phyloP scores from a whole-genome alignment of 1,140 invertebrate species.

The Drosophila sturtevanti region DNA sequence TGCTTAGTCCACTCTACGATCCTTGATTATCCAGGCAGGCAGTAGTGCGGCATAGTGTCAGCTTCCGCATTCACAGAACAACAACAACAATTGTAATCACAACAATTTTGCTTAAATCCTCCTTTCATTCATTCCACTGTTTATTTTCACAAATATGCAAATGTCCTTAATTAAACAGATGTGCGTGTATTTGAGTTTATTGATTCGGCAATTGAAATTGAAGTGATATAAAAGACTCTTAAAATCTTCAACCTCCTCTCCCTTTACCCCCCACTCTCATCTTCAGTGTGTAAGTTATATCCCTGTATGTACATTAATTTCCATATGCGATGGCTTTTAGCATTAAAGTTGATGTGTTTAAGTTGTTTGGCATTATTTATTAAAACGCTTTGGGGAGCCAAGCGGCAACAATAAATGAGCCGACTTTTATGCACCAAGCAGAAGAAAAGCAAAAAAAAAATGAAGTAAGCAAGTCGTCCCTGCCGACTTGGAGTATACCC shows the following conservation, averaged over 20 bases:
- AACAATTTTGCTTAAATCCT: neutral
- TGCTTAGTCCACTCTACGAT: constrained; percentile 57
- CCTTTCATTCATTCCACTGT: neutral
- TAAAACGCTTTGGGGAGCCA: constrained; percentile 38
- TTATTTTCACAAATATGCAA: constrained; percentile 22
- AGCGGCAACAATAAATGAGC: constrained; percentile 41
- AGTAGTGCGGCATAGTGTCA: constrained; percentile 6
- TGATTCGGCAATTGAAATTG: neutral
- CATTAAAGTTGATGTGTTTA: constrained; percentile 58
- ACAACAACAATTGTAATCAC: constrained; percentile 2
- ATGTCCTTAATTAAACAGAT: constrained; percentile 42
- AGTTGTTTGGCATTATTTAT: constrained; percentile 67
- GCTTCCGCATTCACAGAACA: constrained; percentile 3
- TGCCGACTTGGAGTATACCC: no score
- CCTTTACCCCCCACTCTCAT: no score
- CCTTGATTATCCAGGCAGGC: constrained; percentile 53
- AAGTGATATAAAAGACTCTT: constrained; percentile 12
- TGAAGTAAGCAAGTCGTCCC: no score
- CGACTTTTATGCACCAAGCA: constrained; percentile 22
- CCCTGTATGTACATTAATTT: constrained; percentile 44
- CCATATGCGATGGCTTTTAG: constrained; percentile 43
- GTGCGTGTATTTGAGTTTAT: neutral
- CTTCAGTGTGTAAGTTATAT: constrained; percentile 21
- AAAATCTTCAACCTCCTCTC: constrained; percentile 3
- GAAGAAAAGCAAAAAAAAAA: neutral